phyloP scores from a whole-genome alignment of 2,888 invertebrate species.

The Pegoplata infirma region DNA sequence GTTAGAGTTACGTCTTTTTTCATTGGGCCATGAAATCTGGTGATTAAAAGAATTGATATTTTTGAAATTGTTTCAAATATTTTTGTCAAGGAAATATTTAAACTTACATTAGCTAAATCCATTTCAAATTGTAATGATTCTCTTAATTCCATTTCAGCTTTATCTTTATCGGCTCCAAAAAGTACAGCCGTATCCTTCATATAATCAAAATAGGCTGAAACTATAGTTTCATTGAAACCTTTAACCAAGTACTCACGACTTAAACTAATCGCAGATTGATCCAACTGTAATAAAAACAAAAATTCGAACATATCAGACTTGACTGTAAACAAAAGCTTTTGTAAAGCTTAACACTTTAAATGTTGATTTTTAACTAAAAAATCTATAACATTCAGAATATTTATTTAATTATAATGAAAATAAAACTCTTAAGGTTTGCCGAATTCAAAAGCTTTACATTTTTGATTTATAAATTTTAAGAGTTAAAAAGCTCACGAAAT shows the following conservation, averaged over 20 bases:
- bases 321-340: too few species aligned
- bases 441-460: too few species aligned
- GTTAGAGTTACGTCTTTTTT: constrained; percentile 93
- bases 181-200: constrained; percentile 93
- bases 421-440: too few species aligned
- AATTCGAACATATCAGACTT: too few species aligned
- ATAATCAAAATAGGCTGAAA: constrained; percentile 91
- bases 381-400: too few species aligned
- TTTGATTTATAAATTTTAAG: too few species aligned
- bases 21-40: constrained; percentile 92
- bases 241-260: constrained; percentile 92
- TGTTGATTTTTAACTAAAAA: too few species aligned
- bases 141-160: constrained; percentile 85
- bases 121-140: constrained; percentile 94
- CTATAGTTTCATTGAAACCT: constrained; percentile 89
- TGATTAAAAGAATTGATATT: constrained; percentile 41
- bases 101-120: constrained; percentile 91
- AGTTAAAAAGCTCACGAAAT: too few species aligned
- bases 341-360: too few species aligned
- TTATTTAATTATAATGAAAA: too few species aligned
- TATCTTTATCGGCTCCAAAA: constrained; percentile 86
- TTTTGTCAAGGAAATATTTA: not conserved
- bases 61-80: not conserved
- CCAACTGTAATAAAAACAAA: constrained; percentile 82
- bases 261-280: constrained; percentile 91